Base-by-base conservation (phyloP, 2,888 invertebrate species). In the Dastarcus helophoroides region DNA sequence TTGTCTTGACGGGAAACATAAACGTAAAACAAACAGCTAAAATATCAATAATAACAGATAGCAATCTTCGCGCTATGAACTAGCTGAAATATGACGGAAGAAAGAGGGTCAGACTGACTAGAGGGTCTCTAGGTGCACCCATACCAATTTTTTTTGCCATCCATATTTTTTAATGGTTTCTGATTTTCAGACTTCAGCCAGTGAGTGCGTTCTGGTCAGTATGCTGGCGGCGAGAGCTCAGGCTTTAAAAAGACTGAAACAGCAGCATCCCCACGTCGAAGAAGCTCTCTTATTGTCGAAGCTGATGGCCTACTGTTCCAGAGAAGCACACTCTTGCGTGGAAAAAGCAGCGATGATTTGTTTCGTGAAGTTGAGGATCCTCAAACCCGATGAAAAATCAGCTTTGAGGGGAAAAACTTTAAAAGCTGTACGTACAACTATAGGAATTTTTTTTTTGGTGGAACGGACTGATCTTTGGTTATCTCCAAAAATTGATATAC, bases 261-360 rank as follows among this genome's bases (percentile, higher is more conserved):
- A 82, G 40, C 78, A 78, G 48, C 79, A 86, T 55, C 83, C 88
- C 1, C 80, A 80, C 44, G 79, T 85, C 13, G 90, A 91, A 58
- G 95, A 95, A 56, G 90, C 89, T 1, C 73, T 83, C 17, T 67
- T 95, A 26, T 68, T 95, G 17, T 85, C 91, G 5, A 91, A 90
- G 62, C 68, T 95, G 31, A 94, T 95, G 69, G 94, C 90, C 13
- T 88, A 88, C 54, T 88, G 86, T 60, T 85, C 85, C 16, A 82
- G 80, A 51, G 88, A 90, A 58, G 81, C 90, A 14, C 91, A 91
- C 58, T 89, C 89, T 16, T 86, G 86, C 52, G 89, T 89, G 3
- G 90, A 91, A 59, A 91, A 91, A 56, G 85, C 88, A 3, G 90
- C 89, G 2, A 90, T 91, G 89, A 90, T 91, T 47, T 79, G 80